Evolutionary conservation across 2,888 invertebrate genomes (phyloP).

Genomic region (Liopterus haemorrhoidalis): DNA sequence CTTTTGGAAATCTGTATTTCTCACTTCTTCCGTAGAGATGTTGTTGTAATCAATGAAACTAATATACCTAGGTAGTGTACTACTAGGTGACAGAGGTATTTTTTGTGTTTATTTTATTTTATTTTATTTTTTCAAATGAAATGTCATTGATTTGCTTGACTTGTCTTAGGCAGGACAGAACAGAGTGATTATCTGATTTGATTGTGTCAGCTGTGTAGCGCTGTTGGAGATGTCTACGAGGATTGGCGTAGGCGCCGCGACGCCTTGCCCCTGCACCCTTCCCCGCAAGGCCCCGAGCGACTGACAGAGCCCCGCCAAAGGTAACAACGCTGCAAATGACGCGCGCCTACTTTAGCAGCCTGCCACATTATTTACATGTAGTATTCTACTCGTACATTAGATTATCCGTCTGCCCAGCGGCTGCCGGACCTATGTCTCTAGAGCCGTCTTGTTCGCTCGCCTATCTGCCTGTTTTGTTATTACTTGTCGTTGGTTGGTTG

Average conservation of each 20-base stretch:
- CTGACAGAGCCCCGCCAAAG: too few relatives aligned
- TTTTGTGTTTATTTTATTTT: background rate
- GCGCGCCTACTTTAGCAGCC: constrained; percentile 19
- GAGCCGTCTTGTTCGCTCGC: too few relatives aligned
- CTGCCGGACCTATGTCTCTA: constrained; percentile 33
- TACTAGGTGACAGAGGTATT: constrained; percentile 1
- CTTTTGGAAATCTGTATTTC: constrained; percentile 18
- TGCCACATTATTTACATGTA: constrained; percentile 17
- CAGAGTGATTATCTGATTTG: constrained; percentile 5
- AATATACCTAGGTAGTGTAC: background rate
- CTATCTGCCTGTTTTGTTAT: constrained; percentile 20
- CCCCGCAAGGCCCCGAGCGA: constrained; percentile 12
- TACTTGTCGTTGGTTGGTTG: too few relatives aligned
- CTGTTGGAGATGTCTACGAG: constrained; percentile 5
- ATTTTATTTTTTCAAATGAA: too few relatives aligned
- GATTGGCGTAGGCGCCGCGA: constrained; percentile 12
- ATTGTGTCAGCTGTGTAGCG: constrained; percentile 9
- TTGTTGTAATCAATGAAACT: background rate
- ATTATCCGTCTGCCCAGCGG: constrained; percentile 37
- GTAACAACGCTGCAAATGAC: constrained; percentile 21
- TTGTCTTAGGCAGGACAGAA: constrained; percentile 18
- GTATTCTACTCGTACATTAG: too few relatives aligned
- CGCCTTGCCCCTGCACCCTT: constrained; percentile 7
- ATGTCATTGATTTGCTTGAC: too few relatives aligned
- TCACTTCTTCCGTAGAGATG: constrained; percentile 6